Percentiles rank a stretch among this genome's conserved stretches.
phyloP scores from a whole-genome alignment of 2,888 invertebrate species.

The Pollenia griseotomentosa region DNA sequence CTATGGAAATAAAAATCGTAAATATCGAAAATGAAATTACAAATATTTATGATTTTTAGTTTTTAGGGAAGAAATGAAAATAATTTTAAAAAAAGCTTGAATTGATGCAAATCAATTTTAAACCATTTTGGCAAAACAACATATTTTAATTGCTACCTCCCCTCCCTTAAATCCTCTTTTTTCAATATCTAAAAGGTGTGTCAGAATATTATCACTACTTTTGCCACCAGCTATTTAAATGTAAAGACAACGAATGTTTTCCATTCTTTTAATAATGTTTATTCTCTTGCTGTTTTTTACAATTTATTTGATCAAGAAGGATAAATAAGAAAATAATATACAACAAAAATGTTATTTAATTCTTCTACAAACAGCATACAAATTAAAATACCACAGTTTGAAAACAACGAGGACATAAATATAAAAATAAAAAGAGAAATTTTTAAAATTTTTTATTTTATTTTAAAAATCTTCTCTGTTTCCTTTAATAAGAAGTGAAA shows the following conservation, averaged over 20 bases:
- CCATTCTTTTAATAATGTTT: too few species aligned
- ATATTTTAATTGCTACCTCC: too few species aligned
- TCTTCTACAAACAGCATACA: background rate
- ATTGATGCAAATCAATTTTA: too few species aligned
- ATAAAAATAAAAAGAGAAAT: background rate
- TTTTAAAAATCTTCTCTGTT: background rate
- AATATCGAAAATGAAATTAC: too few species aligned
- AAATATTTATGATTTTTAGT: too few species aligned
- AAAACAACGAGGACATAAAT: background rate
- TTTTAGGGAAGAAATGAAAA: too few species aligned
- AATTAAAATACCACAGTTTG: background rate
- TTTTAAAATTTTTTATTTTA: background rate
- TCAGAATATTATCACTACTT: conserved; percentile 16
- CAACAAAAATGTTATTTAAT: background rate
- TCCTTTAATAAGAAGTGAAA: too few species aligned
- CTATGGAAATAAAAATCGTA: too few species aligned
- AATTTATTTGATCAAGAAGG: background rate
- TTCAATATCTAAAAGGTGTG: conserved; percentile 1
- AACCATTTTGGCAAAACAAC: too few species aligned
- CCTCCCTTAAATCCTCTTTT: too few species aligned
- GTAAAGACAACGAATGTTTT: background rate
- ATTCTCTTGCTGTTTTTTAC: background rate
- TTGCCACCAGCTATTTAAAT: conserved; percentile 3
- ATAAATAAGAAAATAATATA: background rate
- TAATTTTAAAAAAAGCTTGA: too few species aligned